phyloP scores from a whole-genome alignment of 2,113 vertebrate genomes.

The Columba livia region DNA sequence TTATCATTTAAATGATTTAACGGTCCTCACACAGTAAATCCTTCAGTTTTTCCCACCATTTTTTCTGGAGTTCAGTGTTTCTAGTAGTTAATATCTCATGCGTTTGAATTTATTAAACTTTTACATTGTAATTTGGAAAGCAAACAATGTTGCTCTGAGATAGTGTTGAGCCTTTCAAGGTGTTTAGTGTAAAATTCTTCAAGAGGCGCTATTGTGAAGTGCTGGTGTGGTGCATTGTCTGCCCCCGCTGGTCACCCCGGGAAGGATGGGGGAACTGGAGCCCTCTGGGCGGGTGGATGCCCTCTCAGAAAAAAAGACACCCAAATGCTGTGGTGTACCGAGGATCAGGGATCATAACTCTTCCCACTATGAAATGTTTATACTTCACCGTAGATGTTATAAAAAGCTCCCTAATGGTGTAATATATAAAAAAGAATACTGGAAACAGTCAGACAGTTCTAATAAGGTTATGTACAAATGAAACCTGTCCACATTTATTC shows the following conservation, averaged over 20 bases:
- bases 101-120: neutral
- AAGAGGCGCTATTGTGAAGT: neutral
- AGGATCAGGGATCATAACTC: conserved; percentile 27
- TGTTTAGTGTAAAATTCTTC: neutral
- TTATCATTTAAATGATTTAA: neutral
- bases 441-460: conserved; percentile 59
- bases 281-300: neutral
- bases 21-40: neutral
- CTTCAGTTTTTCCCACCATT: neutral
- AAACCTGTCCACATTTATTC: conserved; percentile 63
- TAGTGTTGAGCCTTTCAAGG: neutral
- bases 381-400: conserved; percentile 50
- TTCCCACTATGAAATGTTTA: conserved; percentile 57
- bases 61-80: neutral
- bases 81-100: neutral
- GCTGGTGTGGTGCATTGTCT: neutral
- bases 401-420: conserved; percentile 60
- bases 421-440: conserved; percentile 60
- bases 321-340: neutral
- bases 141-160: neutral
- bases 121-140: neutral
- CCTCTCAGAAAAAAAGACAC: neutral
- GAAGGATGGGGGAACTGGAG: neutral
- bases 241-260: neutral
- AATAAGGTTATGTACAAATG: conserved; percentile 67